phyloP scores from a whole-genome alignment of 1,140 invertebrate species.

The Neoseiulus cucumeris region DNA sequence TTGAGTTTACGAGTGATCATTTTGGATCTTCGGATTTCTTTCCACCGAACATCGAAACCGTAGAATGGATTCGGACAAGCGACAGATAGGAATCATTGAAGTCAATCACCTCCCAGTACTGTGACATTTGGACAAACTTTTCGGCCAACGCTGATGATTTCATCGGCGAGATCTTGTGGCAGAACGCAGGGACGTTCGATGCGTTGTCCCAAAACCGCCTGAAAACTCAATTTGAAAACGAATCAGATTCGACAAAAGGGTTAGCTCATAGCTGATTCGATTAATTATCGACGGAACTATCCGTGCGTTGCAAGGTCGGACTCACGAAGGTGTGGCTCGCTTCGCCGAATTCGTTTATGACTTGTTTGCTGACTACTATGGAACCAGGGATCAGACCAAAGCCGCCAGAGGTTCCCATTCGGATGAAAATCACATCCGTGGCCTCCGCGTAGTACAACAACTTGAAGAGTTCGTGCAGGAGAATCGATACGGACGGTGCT shows the following conservation, averaged over 20 bases:
- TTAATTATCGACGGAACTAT: neutral
- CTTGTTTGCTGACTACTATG: conserved; percentile 1
- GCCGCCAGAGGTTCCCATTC: conserved; percentile 78
- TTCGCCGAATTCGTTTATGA: neutral
- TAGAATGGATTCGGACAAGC: too few relatives aligned
- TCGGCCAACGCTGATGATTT: conserved; percentile 24
- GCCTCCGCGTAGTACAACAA: conserved; percentile 74
- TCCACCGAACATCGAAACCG: too few relatives aligned
- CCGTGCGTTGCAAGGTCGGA: too few relatives aligned
- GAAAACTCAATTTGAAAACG: neutral
- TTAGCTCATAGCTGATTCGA: neutral
- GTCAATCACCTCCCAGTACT: conserved; percentile 45
- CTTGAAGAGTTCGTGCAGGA: conserved; percentile 81
- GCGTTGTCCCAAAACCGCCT: conserved; percentile 53
- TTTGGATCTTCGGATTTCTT: too few relatives aligned
- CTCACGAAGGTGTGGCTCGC: neutral
- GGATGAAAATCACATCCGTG: conserved; percentile 67
- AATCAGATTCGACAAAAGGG: neutral
- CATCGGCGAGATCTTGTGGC: conserved; percentile 54
- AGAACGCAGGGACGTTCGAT: conserved; percentile 57
- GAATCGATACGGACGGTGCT: conserved; percentile 68
- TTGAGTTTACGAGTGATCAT: too few relatives aligned
- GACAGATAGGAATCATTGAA: too few relatives aligned
- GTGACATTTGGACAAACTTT: neutral
- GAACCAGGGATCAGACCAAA: conserved; percentile 35